Evolutionary conservation across 2,113 vertebrate genomes (phyloP).

Genomic region (Toxotes chatareus): DNA sequence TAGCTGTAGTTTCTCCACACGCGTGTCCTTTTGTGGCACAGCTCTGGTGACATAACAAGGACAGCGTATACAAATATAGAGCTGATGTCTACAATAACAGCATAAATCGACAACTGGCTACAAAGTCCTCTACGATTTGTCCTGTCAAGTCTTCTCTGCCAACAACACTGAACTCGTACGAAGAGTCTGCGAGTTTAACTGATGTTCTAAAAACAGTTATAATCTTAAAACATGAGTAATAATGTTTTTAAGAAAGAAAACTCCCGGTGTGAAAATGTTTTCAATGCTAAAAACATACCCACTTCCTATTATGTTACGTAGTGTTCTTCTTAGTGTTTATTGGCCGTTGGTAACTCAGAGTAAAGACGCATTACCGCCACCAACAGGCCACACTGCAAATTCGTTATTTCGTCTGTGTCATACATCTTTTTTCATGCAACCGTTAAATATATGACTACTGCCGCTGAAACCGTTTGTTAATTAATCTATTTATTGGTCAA

Average conservation of each 20-base stretch:
- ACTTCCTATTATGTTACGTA: slow-evolving; percentile 43
- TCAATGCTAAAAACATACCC: rapidly evolving
- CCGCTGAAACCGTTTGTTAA: no score
- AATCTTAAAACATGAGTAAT: not conserved
- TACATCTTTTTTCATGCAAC: no score
- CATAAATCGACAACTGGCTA: not conserved
- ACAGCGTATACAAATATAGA: not conserved
- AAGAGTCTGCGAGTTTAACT: not conserved
- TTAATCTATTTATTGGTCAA: no score
- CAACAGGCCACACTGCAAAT: slow-evolving; percentile 8
- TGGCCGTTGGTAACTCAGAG: not conserved
- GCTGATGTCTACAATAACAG: not conserved
- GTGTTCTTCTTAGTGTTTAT: slow-evolving; percentile 19
- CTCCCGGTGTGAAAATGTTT: not conserved
- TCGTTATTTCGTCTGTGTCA: no score
- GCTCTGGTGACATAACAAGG: not conserved
- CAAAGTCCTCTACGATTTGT: not conserved
- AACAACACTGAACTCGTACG: not conserved
- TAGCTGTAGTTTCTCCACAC: not conserved
- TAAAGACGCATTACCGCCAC: not conserved
- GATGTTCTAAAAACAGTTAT: not conserved
- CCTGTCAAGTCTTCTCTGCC: not conserved
- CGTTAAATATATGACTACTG: not conserved
- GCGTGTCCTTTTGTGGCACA: not conserved
- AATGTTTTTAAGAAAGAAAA: not conserved